Conservation (phyloP, 2,888 invertebrate species). For the Ypsolopha sequella region DNA sequence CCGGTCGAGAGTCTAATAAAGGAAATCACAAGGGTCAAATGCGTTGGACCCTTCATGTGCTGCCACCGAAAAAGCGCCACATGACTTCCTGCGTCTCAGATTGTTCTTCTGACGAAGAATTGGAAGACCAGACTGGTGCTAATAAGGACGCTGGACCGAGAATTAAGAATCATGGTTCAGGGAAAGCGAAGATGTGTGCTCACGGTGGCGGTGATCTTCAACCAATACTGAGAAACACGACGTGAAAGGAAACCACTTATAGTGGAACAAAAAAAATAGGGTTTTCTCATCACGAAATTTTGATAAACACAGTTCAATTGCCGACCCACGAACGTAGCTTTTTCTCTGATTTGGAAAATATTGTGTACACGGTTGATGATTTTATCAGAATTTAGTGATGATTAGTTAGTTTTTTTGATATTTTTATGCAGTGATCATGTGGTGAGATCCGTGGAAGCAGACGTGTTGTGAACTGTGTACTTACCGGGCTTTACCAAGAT, state of each 20-base stretch:
- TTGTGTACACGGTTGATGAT: background rate
- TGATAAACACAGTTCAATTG: too few relatives aligned
- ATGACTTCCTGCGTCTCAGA: constrained; percentile 49
- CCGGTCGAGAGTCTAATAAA: constrained; percentile 32
- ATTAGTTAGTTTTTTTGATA: constrained; percentile 31
- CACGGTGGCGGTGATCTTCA: constrained; percentile 59
- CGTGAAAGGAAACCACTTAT: constrained; percentile 20
- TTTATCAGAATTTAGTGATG: background rate
- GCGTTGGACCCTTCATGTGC: constrained; percentile 11
- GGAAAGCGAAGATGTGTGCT: constrained; percentile 47
- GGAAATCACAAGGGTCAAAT: constrained; percentile 28
- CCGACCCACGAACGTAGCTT: too few relatives aligned
- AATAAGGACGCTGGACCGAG: constrained; percentile 46
- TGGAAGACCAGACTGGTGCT: constrained; percentile 30
- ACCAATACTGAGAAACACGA: constrained; percentile 48
- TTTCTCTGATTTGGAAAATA: too few relatives aligned
- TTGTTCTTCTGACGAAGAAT: constrained; percentile 53
- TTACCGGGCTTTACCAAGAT: constrained; percentile 11
- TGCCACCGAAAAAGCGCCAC: constrained; percentile 52
- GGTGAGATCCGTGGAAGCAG: constrained; percentile 49
- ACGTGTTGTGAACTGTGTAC: constrained; percentile 21
- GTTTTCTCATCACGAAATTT: background rate
- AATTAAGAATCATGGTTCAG: constrained; percentile 34
- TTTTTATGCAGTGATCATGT: constrained; percentile 27
- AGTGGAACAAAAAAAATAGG: background rate